Percentiles rank a stretch among this genome's conserved stretches.
These are phyloP conservation scores for Fissipunctia ypsillon DNA, from an alignment of 2,888 invertebrate species.

Conservation along the genomic window DNA sequence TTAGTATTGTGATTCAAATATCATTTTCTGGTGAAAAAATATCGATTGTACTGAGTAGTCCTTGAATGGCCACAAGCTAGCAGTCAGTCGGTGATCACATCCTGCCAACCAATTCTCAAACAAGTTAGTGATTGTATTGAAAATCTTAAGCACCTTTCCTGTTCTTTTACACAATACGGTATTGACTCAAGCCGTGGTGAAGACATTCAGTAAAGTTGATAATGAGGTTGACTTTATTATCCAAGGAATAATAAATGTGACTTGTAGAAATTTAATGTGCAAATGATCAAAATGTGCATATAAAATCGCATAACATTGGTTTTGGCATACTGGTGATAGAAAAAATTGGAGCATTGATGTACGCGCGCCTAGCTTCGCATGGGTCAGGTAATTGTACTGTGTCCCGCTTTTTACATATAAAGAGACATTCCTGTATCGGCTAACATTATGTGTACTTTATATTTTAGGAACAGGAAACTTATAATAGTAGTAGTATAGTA, in stretches of 20 bases:
- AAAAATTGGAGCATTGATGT: slow-evolving; percentile 80
- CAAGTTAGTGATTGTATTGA: neutral
- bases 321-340: slow-evolving; percentile 67
- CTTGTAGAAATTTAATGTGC: too few species aligned
- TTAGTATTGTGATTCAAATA: slow-evolving; percentile 48
- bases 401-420: slow-evolving; percentile 65
- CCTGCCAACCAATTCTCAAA: neutral
- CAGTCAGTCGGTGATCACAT: neutral
- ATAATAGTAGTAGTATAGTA: too few species aligned
- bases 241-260: too few species aligned
- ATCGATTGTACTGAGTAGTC: neutral
- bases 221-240: neutral
- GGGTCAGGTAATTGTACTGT: slow-evolving; percentile 84
- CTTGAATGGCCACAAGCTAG: neutral
- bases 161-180: neutral
- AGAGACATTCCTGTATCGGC: slow-evolving; percentile 22
- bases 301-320: slow-evolving; percentile 67
- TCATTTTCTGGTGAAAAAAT: slow-evolving; percentile 10
- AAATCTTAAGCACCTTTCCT: neutral
- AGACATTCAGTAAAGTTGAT: neutral
- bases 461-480: neutral
- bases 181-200: neutral
- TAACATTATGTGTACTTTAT: neutral
- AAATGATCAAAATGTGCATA: slow-evolving; percentile 64
- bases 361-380: slow-evolving; percentile 75